phyloP scores from a whole-genome alignment of 2,797 vertebrate genomes.

The Cheirogaleus major region DNA sequence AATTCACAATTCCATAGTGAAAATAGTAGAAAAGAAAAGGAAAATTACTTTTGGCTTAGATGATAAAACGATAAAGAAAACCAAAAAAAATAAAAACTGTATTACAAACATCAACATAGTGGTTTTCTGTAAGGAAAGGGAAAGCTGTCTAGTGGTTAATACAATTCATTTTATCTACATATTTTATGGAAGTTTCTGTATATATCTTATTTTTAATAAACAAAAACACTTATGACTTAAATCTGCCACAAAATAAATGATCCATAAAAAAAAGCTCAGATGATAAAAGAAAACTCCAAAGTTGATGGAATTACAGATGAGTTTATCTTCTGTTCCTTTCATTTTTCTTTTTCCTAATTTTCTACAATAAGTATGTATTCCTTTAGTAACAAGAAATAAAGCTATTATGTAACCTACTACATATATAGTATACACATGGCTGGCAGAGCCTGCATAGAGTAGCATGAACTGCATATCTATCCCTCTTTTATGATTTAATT shows the following conservation, averaged over 20 bases:
- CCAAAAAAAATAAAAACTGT: not conserved
- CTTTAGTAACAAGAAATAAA: not conserved
- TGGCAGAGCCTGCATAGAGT: no score
- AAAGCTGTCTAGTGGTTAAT: not conserved
- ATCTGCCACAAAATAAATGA: not conserved
- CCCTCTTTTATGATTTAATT: not conserved
- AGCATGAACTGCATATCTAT: not conserved
- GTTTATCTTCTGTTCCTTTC: not conserved
- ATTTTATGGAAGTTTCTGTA: not conserved
- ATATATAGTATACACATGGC: accelerated
- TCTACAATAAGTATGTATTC: not conserved
- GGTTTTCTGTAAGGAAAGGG: not conserved
- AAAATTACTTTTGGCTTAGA: constrained; percentile 1
- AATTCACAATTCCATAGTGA: not conserved
- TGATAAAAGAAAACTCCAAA: not conserved
- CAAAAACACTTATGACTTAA: not conserved
- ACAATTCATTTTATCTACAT: not conserved
- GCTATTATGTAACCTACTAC: not conserved
- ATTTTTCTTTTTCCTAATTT: not conserved
- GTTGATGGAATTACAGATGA: not conserved
- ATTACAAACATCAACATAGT: not conserved
- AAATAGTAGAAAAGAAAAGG: not conserved
- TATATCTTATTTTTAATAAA: not conserved
- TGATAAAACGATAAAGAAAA: constrained; percentile 5
- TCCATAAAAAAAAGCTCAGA: not conserved